Base-by-base conservation (phyloP, 1,140 invertebrate species). In the Penaeus chinensis region DNA sequence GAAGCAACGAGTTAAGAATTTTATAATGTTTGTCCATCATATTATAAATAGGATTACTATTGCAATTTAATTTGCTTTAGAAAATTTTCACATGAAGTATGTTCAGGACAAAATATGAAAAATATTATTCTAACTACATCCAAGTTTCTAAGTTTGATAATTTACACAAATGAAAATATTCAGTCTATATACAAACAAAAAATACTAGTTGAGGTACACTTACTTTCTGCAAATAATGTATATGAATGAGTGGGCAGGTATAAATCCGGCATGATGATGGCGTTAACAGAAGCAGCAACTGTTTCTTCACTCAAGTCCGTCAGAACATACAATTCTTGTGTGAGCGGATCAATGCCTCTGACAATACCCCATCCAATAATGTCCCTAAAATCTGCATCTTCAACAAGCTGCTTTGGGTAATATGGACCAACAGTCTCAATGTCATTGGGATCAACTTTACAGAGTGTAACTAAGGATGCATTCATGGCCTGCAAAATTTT, bases 401-500 rank as follows among this genome's bases (percentile, higher is more conserved):
- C n/a, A 65, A 24, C 13, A 60, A 89, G 63, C 32, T 71, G 62
- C 63, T 84, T 78, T 19, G 87, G 87, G 22, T 69, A 62, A 54
- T 85, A 16, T n/a, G 61, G 65, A 61, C 60, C 19, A 37, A 81
- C n/a, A n/a, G 37, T 74, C 7, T 81, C 42, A 20, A 85, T 22
- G 42, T 69, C 42, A 22, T 61, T 62, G 20, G 62, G 66, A 24
- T 78, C 69, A 11, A 86, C 76, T 7, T 63, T 27, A 60, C 82
- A 81, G n/a, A 86, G 88, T 24, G 79, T 71, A 87, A 93, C 93
- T 65, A 91, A 96, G 95, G 91, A 93, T 11, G 95, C 96, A 47
- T 95, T 95, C 93, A 94, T 92, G 90, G 95, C 95, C 10, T 94
- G 94, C 16, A 93, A 94, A 82, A 93, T 95, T 87, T 92, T 94